Conservation (phyloP, 2,888 invertebrate genomes). For the Tupiocoris notatus region DNA sequence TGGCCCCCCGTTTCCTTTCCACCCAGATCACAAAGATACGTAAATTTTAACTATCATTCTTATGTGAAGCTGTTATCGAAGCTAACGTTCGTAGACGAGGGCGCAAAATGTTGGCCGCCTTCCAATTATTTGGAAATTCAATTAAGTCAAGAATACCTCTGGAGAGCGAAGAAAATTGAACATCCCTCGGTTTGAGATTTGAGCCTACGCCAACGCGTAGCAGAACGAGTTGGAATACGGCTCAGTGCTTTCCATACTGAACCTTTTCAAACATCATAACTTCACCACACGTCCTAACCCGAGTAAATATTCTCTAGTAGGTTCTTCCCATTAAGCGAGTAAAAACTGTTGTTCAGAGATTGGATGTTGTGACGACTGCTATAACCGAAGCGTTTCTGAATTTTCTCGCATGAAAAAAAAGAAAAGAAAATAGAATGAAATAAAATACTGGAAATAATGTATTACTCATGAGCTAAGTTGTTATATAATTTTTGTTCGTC, state of each 20-base stretch:
- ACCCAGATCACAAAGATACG: neutral
- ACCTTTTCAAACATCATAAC: neutral
- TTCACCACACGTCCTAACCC: no score
- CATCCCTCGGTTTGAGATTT: neutral
- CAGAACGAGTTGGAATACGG: no score
- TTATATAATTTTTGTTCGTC: no score
- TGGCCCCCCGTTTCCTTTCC: neutral
- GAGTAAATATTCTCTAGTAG: no score
- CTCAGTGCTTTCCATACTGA: neutral
- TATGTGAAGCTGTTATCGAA: neutral
- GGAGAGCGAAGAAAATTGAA: neutral
- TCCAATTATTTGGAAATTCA: neutral
- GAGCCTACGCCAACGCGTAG: neutral
- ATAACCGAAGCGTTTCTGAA: no score
- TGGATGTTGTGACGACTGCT: no score
- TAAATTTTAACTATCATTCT: neutral
- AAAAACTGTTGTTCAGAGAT: no score
- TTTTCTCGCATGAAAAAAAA: no score
- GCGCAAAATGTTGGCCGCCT: neutral
- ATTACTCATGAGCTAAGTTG: no score
- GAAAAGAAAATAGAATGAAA: no score
- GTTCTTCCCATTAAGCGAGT: no score
- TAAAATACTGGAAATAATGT: no score
- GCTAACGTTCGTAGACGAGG: neutral
- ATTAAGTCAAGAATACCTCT: neutral